Evolutionary conservation across 2,113 vertebrate species (phyloP), one percentile per base, ranked within the genome.

Genomic region (Hipposideros armiger): DNA sequence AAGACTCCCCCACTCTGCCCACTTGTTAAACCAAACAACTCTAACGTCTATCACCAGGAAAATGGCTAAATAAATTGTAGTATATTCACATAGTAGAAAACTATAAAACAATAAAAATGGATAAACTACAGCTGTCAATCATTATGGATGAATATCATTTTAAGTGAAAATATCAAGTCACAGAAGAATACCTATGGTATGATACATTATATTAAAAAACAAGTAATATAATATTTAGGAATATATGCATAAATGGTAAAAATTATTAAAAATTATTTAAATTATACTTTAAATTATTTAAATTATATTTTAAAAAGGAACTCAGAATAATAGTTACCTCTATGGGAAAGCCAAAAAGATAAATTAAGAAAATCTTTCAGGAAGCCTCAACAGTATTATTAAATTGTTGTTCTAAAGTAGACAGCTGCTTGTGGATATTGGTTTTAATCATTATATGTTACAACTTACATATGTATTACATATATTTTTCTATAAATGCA

Each of bases 131-230:
- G 20, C 74, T 50, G 24, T 8, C 62, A 66, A 60, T 50, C 50
- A 69, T 72, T 77, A 70, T 90, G n/a, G 2, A 60, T 85, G n/a
- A 96, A 74, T 42, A 32, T 45, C 19, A 67, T 82, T 90, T 78
- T 69, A 93, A 77, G 67, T 91, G 83, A 93, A 89, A 95, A 77
- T 72, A 95, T 6, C 64, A 81, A 93, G 45, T 85, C 50, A 85
- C 15, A 64, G 32, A 87, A n/a, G 26, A 89, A 52, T 50, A 54
- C 2, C 11, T 50, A 24, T 45, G 17, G 26, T 80, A 80, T 20
- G 19, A 78, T 32, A 45, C 47, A 88, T 77, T 45, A 56, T 20
- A 67, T 69, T 78, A 17, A 86, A 86, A 92, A 73, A 70, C 3
- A 76, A 91, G 17, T 0, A 73, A 77, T 47, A 54, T 30, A 11